Evolutionary conservation across 2,797 vertebrate genomes (phyloP), one percentile per base, ranked within the genome.

Genomic region (Brachymystax lenok): DNA sequence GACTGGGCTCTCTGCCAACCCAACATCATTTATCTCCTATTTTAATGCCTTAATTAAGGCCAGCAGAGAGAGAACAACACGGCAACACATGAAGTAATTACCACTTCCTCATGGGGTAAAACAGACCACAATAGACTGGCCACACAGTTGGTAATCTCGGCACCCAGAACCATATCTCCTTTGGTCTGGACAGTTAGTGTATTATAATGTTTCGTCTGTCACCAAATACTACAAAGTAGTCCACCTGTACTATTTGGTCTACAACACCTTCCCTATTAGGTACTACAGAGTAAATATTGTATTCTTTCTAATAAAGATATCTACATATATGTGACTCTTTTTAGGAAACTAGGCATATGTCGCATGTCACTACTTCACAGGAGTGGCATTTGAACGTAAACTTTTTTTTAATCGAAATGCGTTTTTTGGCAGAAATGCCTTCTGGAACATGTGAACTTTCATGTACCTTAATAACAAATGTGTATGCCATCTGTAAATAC

Each of bases 11-110:
- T 52, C 64, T 87, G 85, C 83, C 83, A 83, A 74, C 56, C 80
- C 76, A 54, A 21, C 75, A 54, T 74, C 52, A 78, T 80, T 83
- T 71, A 66, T 83, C 79, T 82, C 79, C 80, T 87, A 87, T 85
- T 79, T 83, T n/a, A 87, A 87, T 73, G 71, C 80, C 79, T 88
- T 85, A 76, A 86, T 86, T 80, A 82, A 82, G 80, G 85, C 81
- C 77, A 82, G 73, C 76, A 72, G 73, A 67, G 76, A 82, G 70
- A 66, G 72, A 59, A 40, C 35, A 40, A 10, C 35, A 10, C 35
- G 10, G 35, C 35, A 40, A 40, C 0, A 40, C 35, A 10, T 7
- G 8, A 40, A 40, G 35, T 40, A 40, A 40, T 40, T 40, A 84
- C 85, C 56, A 77, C 74, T 76, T 80, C 74, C 71, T 72, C 74